These are phyloP conservation scores for Pseudococcus jackbeardsleyi DNA, from an alignment of 2,888 invertebrate species.

Conservation along the genomic window DNA sequence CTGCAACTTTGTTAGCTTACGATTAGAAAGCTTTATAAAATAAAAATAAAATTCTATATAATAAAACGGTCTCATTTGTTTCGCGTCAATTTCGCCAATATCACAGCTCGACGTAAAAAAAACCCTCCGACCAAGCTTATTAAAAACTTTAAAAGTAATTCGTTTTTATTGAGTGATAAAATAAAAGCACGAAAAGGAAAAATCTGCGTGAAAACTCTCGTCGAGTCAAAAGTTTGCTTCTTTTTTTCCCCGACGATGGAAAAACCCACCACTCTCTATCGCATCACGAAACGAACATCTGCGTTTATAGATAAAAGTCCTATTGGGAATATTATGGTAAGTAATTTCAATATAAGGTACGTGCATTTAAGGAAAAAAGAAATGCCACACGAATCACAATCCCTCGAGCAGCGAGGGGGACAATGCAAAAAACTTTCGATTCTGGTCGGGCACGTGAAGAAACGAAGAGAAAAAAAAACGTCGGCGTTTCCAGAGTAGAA, in stretches of 20 bases:
- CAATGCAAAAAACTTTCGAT: background rate
- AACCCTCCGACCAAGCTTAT: conserved; percentile 2
- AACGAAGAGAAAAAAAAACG: background rate
- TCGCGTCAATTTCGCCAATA: background rate
- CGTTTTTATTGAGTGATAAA: conserved; percentile 63
- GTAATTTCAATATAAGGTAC: conserved; percentile 61
- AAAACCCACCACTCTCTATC: conserved; percentile 23
- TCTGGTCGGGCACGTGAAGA: background rate
- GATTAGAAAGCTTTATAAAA: conserved; percentile 46
- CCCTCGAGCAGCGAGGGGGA: background rate
- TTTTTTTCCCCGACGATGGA: background rate
- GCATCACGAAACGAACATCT: conserved; percentile 53
- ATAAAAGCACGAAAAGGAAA: conserved; percentile 35
- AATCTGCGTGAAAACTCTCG: conserved; percentile 45
- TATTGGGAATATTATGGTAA: conserved; percentile 60
- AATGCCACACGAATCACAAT: background rate
- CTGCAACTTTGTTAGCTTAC: conserved; percentile 29
- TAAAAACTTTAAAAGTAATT: conserved; percentile 60
- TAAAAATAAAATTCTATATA: conserved; percentile 41
- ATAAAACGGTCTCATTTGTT: conserved; percentile 34
- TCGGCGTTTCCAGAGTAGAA: background rate
- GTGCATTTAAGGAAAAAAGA: background rate
- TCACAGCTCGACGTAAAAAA: background rate
- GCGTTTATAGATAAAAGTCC: conserved; percentile 61
- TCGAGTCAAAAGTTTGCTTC: background rate